phyloP scores from a whole-genome alignment of 2,113 vertebrate species.

The Dipodomys merriami region DNA sequence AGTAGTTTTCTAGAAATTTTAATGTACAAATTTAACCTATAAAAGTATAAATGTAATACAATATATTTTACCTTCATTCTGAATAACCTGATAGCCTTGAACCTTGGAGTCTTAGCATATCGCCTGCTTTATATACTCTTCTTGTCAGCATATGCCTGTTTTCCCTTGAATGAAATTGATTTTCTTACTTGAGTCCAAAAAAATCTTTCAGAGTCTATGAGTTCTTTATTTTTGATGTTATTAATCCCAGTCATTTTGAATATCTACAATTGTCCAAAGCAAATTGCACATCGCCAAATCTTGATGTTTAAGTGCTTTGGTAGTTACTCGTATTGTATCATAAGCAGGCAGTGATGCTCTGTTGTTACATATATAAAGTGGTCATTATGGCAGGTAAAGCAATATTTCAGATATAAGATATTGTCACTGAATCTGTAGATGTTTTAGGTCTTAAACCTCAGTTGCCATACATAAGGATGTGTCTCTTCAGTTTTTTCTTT shows the following conservation, averaged over 20 bases:
- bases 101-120: background rate
- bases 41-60: conserved; percentile 6
- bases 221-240: conserved; percentile 50
- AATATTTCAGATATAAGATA: conserved; percentile 27
- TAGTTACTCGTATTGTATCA: conserved; percentile 22
- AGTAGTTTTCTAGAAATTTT: conserved; percentile 51
- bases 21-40: conserved; percentile 7
- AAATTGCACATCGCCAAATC: background rate
- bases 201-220: background rate
- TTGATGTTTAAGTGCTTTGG: background rate
- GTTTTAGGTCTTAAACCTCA: background rate
- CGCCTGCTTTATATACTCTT: background rate
- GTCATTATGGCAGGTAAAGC: background rate
- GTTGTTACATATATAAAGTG: background rate
- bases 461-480: background rate
- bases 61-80: background rate
- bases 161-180: conserved; percentile 29
- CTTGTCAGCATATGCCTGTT: background rate
- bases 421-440: background rate
- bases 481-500: background rate
- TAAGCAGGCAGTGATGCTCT: background rate
- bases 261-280: conserved; percentile 22
- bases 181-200: background rate
- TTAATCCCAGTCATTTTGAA: conserved; percentile 6
- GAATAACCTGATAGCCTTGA: conserved; percentile 11